Base-by-base conservation (phyloP, 2,113 vertebrate genomes). In the Lophochroa leadbeateri region DNA sequence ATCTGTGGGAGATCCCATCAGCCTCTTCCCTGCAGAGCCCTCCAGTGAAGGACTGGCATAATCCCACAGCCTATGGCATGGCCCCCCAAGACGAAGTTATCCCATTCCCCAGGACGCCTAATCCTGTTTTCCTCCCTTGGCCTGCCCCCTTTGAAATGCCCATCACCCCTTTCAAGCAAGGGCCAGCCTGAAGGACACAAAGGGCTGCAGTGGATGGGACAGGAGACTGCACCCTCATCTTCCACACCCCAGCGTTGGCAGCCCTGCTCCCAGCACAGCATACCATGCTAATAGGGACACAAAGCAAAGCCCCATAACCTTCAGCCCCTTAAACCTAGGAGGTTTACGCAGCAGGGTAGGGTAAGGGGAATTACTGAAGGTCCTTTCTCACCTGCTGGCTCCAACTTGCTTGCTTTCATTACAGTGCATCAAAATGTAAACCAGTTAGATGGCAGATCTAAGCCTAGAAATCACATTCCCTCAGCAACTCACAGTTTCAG, bases 1-100 rank as follows among this genome's bases (percentile, higher is more conserved):
- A 96, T 49, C 96, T 58, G 95, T 44, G n/a, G 94, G 95, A 89
- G 61, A 82, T 43, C 65, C 39, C 82, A 82, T 88, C 95, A 95
- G 57, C 24, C 23, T 50, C 86, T 86, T 93, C 86, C 83, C 80
- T 50, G 65, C 70, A 82, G 86, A 82, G 35, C 33, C 29, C 86
- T 71, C 60, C 65, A 52, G 89, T 3, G 0, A 89, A 92, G 47
- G 47, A 61, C 21, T 1, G 4, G 35, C 29, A 3, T 63, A 71
- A 90, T 90, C 86, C 88, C 33, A 9, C 21, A 39, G 68, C 31
- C 68, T 67, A 8, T 19, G 11, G 64, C 0, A 13, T 47, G 25
- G 2, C 11, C 12, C 41, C 24, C 13, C 28, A 0, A 0, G 25
- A 58, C 8, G 60, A 93, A 55, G 20, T 29, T 35, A 47, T 63